A percentile compares a stretch with the other conserved stretches of the same genome.
Conservation (phyloP, 2,888 invertebrate species). For the Temnothorax ravouxi region DNA sequence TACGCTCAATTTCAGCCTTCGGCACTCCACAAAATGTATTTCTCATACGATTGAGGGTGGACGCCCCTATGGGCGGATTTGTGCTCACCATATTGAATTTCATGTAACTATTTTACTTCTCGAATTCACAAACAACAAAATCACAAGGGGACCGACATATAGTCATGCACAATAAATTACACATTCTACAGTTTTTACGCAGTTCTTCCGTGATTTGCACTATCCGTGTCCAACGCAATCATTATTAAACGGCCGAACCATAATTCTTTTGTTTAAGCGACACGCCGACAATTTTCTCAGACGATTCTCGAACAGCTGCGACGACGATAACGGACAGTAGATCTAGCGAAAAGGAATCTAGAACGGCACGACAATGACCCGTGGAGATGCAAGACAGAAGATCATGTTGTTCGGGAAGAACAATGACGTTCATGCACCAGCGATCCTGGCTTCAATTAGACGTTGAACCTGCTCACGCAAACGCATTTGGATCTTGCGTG, state of each 20-base stretch:
- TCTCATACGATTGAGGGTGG: slow-evolving; percentile 85
- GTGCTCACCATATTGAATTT: slow-evolving; percentile 78
- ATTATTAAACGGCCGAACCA: slow-evolving; percentile 8
- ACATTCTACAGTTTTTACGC: neutral
- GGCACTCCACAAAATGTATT: slow-evolving; percentile 93
- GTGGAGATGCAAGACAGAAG: slow-evolving; percentile 32
- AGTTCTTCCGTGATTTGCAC: neutral
- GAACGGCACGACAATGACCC: slow-evolving; percentile 64
- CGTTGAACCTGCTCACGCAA: slow-evolving; percentile 43
- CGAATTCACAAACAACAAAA: neutral
- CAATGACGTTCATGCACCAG: slow-evolving; percentile 58
- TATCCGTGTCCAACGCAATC: neutral
- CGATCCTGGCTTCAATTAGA: slow-evolving; percentile 47
- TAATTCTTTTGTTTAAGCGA: slow-evolving; percentile 17
- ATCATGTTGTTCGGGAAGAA: slow-evolving; percentile 59
- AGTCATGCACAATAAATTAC: neutral
- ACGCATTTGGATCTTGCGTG: slow-evolving; percentile 33
- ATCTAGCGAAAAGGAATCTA: slow-evolving; percentile 56
- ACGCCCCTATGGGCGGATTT: slow-evolving; percentile 86
- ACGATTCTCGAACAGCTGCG: slow-evolving; percentile 9
- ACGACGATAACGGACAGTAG: slow-evolving; percentile 28
- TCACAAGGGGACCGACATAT: neutral
- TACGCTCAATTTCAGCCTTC: slow-evolving; percentile 91
- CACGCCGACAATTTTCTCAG: slow-evolving; percentile 22
- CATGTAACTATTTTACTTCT: slow-evolving; percentile 26